A percentile compares a stretch with the other conserved stretches of the same genome.
Conservation (phyloP, 1,140 invertebrate genomes). For the Temnothorax nylanderi region DNA sequence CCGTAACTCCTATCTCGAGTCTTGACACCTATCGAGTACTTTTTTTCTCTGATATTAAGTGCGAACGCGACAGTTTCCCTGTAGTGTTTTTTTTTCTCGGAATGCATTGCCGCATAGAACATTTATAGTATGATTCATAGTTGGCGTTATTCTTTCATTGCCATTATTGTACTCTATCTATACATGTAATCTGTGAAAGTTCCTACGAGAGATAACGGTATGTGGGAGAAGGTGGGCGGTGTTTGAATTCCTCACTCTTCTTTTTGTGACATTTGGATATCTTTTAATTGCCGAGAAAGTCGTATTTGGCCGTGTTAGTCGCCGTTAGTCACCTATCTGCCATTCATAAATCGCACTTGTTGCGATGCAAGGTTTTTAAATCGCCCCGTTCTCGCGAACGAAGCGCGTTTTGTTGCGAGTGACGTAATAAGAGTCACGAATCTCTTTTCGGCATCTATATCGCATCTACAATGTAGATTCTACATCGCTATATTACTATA, state of each 20-base stretch:
- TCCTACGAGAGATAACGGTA: not conserved
- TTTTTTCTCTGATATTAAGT: not conserved
- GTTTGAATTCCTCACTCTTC: not conserved
- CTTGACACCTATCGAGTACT: not conserved
- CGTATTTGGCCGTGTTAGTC: not conserved
- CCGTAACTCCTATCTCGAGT: not conserved
- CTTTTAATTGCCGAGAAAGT: constrained; percentile 33
- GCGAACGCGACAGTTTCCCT: not conserved
- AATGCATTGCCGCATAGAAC: not conserved
- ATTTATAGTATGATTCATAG: not conserved
- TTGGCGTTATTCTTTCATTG: not conserved
- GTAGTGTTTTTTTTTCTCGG: not conserved
- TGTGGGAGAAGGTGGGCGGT: not conserved
- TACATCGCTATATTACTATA: not conserved
- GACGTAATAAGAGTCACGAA: not conserved
- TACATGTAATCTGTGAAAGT: not conserved
- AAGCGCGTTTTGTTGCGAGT: not conserved
- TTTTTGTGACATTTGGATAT: not conserved
- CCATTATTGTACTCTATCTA: not conserved
- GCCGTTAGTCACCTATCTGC: not conserved
- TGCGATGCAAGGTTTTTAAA: not conserved
- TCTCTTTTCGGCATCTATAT: not conserved
- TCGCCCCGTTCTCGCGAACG: not conserved
- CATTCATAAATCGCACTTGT: not conserved
- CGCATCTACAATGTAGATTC: too few species aligned